Percentiles rank a stretch among this genome's conserved stretches.
Conservation (phyloP, 2,888 invertebrate species). For the Vanessa cardui region DNA sequence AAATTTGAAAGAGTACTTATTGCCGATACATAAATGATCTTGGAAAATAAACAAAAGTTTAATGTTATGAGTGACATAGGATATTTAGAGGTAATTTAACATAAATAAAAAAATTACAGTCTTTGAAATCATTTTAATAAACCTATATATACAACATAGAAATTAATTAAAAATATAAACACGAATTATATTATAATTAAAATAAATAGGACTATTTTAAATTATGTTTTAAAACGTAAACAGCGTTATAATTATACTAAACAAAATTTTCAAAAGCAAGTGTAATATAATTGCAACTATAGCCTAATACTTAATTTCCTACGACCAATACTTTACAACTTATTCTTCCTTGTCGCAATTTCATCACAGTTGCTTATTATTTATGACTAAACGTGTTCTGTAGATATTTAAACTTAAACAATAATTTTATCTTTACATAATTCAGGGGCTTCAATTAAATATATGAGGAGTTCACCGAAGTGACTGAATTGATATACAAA, state of each 20-base stretch:
- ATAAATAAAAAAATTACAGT: neutral
- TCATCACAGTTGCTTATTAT: slow-evolving; percentile 17
- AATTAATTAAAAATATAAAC: neutral
- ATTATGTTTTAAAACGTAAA: neutral
- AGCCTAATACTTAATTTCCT: neutral
- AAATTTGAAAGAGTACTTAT: neutral
- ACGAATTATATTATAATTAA: neutral
- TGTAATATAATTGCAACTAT: slow-evolving; percentile 7
- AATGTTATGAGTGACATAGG: too few species aligned
- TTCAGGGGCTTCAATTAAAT: too few species aligned
- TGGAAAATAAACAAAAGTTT: too few species aligned
- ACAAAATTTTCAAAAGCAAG: neutral
- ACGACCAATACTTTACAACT: neutral
- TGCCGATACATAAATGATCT: too few species aligned
- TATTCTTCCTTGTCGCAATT: neutral
- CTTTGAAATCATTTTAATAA: neutral
- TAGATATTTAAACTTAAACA: neutral
- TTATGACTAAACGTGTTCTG: neutral
- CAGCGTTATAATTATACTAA: neutral
- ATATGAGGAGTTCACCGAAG: too few species aligned
- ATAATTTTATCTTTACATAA: neutral
- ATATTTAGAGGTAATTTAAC: neutral
- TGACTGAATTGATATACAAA: too few species aligned
- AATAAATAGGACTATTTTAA: neutral
- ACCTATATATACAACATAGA: neutral